These are phyloP conservation scores for Blomia tropicalis DNA, from an alignment of 2,888 invertebrate species.

Conservation along the genomic window DNA sequence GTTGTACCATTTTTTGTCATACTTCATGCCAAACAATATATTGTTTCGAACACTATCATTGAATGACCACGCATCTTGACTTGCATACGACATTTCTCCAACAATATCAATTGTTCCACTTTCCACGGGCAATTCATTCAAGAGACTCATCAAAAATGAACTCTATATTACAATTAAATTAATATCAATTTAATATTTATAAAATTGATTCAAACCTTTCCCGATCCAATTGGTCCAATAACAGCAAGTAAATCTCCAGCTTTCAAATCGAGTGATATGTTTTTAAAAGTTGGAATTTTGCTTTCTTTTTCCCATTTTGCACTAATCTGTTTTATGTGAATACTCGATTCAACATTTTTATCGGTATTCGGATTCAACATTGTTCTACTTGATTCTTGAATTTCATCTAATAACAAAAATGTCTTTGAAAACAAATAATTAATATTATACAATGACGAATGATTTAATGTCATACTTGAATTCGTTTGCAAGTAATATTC, in stretches of 20 bases:
- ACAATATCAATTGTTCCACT: slow-evolving; percentile 47
- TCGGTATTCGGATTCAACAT: background rate
- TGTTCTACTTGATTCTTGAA: too few relatives aligned
- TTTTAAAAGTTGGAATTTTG: slow-evolving; percentile 25
- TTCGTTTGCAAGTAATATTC: slow-evolving; percentile 52
- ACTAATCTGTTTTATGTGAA: slow-evolving; percentile 1
- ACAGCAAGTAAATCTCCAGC: slow-evolving; percentile 49
- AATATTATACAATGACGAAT: background rate
- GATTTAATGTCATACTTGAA: slow-evolving; percentile 39
- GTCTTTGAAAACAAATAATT: background rate
- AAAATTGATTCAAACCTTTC: slow-evolving; percentile 48
- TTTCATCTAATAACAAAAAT: background rate
- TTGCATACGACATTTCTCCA: slow-evolving; percentile 49
- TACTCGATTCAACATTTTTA: background rate
- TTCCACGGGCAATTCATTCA: slow-evolving; percentile 51
- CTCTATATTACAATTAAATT: background rate
- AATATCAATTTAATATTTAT: slow-evolving; percentile 16
- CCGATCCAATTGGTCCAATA: slow-evolving; percentile 73
- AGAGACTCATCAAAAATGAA: slow-evolving; percentile 43
- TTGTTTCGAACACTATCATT: slow-evolving; percentile 38
- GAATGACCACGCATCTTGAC: slow-evolving; percentile 41
- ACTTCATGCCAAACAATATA: slow-evolving; percentile 36
- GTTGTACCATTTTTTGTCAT: slow-evolving; percentile 34
- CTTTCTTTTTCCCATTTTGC: slow-evolving; percentile 16
- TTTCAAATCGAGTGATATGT: slow-evolving; percentile 35